phyloP scores from a whole-genome alignment of 2,113 vertebrate species.

The Grus americana region DNA sequence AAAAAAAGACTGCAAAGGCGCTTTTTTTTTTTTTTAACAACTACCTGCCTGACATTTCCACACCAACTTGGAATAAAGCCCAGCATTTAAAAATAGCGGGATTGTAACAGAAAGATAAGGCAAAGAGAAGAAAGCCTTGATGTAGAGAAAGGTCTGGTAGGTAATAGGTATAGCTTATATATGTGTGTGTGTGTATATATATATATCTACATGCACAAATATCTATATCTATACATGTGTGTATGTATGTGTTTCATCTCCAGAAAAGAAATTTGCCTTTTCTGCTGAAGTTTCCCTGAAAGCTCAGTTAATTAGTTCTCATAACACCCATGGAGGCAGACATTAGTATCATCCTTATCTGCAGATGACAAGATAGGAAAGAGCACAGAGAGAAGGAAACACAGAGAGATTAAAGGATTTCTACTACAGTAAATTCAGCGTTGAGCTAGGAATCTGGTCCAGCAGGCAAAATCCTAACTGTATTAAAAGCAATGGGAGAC shows the following conservation, averaged over 20 bases:
- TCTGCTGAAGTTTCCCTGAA: not conserved
- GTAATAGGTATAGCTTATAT: not conserved
- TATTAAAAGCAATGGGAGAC: slow-evolving; percentile 33
- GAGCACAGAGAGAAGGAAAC: not conserved
- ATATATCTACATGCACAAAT: not conserved
- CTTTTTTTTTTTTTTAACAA: not conserved
- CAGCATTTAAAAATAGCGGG: slow-evolving; percentile 1
- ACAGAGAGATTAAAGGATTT: slow-evolving; percentile 55
- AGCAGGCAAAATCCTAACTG: slow-evolving; percentile 20
- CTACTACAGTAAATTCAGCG: not conserved
- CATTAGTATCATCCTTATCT: not conserved
- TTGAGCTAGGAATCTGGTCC: not conserved
- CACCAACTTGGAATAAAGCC: not conserved
- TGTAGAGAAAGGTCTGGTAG: not conserved
- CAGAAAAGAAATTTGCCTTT: not conserved
- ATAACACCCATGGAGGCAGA: not conserved
- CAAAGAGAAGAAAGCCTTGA: not conserved
- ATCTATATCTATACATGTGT: not conserved
- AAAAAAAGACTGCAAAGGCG: not conserved
- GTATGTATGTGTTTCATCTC: not conserved
- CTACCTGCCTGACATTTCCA: slow-evolving; percentile 29
- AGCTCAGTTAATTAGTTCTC: slow-evolving; percentile 48
- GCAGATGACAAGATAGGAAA: slow-evolving; percentile 9
- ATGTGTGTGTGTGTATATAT: not conserved
- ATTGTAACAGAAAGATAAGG: not conserved